Evolutionary conservation across 2,888 invertebrate species (phyloP), one percentile per base, ranked within the genome.

Genomic region (Leucoptera coffeella): DNA sequence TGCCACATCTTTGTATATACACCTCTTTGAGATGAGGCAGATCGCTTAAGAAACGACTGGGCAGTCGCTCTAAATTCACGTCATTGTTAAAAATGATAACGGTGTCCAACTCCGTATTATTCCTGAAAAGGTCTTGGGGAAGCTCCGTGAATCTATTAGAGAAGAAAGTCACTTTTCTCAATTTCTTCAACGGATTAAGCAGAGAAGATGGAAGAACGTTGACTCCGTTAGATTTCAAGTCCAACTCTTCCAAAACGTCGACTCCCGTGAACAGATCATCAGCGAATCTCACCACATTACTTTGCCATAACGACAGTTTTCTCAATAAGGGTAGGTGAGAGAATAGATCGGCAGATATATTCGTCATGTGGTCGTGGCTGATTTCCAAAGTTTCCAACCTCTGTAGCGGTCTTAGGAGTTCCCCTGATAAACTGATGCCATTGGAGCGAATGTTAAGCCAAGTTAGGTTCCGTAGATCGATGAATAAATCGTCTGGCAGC

Each of bases 231-330:
- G 72, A 58, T 37, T 80, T 78, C 28, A 90, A 49, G 54, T 85
- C 84, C 32, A 90, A 60, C 34, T 75, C 74, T 38, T 73, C 62
- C 4, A 89, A 57, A 0, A 76, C 74, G 15, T 67, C 55, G 3
- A 82, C 67, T 24, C 80, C 76, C 15, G 74, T 72, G 42, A 86
- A 83, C 32, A 77, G 67, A 30, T 75, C 67, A 32, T 74, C 62
- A 10, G 77, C 69, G 20, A 86, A 62, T 50, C 77, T 74, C 13
- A 61, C 73, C 29, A 88, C 56, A 37, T 75, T 73, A 45, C 85
- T 88, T 38, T 75, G 73, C 77, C 81, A 82, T 15, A 87, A 47
- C 38, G 82, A 80, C 27, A 88, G 54, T 25, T 76, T 65, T 28
- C 58, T 54, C 30, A 86, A 48, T 36, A 74, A 72, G 27, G 59